Conservation (phyloP, 2,113 vertebrate genomes). For the Todiramphus chloris region DNA sequence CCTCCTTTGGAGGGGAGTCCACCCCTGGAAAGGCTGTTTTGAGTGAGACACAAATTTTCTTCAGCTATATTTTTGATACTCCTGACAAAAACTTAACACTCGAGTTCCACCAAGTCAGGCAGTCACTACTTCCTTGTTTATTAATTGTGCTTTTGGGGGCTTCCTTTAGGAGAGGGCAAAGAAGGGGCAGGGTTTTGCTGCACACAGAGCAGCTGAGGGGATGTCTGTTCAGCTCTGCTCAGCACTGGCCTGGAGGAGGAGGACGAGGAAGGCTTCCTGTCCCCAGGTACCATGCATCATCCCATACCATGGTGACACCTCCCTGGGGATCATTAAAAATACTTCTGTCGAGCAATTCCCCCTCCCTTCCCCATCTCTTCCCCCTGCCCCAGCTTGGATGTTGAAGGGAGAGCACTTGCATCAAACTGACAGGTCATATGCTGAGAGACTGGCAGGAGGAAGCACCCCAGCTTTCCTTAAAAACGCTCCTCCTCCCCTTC, state of each 20-base stretch:
- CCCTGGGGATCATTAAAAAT: constrained; percentile 17
- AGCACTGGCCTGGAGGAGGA: not conserved
- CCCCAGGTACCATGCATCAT: not conserved
- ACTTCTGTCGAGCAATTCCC: not conserved
- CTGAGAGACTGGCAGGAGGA: not conserved
- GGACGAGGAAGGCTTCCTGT: not conserved
- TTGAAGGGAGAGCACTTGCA: not conserved
- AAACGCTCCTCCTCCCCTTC: not conserved
- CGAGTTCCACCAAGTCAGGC: not conserved
- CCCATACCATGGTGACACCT: not conserved
- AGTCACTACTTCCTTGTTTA: not conserved
- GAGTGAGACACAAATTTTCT: not conserved
- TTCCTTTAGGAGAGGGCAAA: not conserved
- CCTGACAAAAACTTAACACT: not conserved
- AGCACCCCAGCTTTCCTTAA: not conserved
- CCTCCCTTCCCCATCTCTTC: not conserved
- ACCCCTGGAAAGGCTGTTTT: not conserved
- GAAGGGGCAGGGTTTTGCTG: not conserved
- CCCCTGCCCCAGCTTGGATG: not conserved
- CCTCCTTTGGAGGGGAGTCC: not conserved
- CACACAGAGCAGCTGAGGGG: not conserved
- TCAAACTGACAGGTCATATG: constrained; percentile 35
- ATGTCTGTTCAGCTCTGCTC: fast-evolving
- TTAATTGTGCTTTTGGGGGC: not conserved
- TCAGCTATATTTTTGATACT: not conserved